These are phyloP conservation scores for Aphelenchoides fujianensis DNA, from an alignment of 1,140 invertebrate species.

Conservation along the genomic window DNA sequence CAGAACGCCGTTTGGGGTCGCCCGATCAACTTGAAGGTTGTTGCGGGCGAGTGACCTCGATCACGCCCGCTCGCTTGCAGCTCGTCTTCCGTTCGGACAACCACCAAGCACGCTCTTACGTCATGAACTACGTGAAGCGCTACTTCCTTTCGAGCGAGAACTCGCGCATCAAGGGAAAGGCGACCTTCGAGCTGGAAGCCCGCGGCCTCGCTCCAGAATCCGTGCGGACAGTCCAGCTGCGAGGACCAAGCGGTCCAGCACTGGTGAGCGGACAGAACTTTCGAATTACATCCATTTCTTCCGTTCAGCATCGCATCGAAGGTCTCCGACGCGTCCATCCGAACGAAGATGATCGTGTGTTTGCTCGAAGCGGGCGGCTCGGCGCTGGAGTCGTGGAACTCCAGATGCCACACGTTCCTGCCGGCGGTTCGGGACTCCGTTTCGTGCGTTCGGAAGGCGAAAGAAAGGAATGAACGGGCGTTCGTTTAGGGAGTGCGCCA, in stretches of 20 bases:
- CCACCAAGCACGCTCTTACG: conserved; percentile 7
- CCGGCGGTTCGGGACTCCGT: not conserved
- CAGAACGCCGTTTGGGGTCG: conserved; percentile 23
- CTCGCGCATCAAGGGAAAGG: conserved; percentile 14
- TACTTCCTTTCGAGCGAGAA: conserved; percentile 14
- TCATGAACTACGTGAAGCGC: conserved; percentile 29
- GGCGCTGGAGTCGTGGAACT: conserved; percentile 18
- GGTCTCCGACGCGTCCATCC: conserved; percentile 1
- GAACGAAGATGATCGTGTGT: conserved; percentile 20
- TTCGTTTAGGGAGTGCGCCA: conserved; percentile 30
- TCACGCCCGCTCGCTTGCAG: not conserved
- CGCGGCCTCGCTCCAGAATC: conserved; percentile 14
- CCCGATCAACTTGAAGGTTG: conserved; percentile 25
- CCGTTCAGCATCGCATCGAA: conserved; percentile 5
- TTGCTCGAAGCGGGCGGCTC: conserved; percentile 18
- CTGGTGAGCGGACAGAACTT: conserved; percentile 14
- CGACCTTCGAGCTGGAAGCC: conserved; percentile 30
- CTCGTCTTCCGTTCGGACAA: conserved; percentile 19
- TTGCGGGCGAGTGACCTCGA: no score
- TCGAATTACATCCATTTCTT: not conserved
- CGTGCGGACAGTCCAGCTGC: not conserved
- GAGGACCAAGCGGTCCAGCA: conserved; percentile 19
- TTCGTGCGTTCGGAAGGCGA: not conserved
- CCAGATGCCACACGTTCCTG: conserved; percentile 16
- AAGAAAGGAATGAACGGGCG: no score